A percentile compares a stretch with the other conserved stretches of the same genome.
These are phyloP conservation scores for Lynx canadensis DNA, from an alignment of 2,113 vertebrate species.

Conservation along the genomic window DNA sequence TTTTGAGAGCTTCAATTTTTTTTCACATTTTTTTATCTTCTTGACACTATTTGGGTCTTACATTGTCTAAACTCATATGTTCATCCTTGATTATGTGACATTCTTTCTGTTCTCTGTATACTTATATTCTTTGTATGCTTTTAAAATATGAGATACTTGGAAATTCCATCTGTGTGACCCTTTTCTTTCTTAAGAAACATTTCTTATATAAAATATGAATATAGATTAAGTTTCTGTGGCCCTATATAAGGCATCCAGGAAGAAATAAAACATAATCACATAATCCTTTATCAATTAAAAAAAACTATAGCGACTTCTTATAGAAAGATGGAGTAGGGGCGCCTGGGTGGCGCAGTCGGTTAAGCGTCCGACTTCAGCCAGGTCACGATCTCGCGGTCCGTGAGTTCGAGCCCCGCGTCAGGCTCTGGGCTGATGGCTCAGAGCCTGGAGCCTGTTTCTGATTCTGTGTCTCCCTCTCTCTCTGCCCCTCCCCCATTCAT, in stretches of 20 bases:
- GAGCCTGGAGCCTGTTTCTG: no score
- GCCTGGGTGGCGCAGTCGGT: no score
- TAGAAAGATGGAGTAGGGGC: background rate
- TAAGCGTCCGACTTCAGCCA: no score
- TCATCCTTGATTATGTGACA: background rate
- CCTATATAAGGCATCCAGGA: background rate
- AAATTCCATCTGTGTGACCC: background rate
- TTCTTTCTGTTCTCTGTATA: conserved; percentile 15
- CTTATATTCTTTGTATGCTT: background rate
- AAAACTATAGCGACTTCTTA: background rate
- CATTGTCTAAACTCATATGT: background rate
- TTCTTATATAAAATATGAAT: background rate
- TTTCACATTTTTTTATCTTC: background rate
- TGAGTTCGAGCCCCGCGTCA: no score
- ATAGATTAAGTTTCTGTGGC: background rate
- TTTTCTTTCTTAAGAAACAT: conserved; percentile 15
- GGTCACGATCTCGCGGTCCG: no score
- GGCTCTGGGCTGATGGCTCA: no score
- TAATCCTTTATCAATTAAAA: background rate
- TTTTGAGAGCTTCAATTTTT: background rate
- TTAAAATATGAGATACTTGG: background rate
- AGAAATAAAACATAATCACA: background rate
- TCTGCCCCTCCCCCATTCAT: no score
- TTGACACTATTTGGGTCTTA: background rate
- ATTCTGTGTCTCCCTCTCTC: no score